Evolutionary conservation across 2,888 invertebrate species (phyloP).

Genomic region (Colletes collaris): DNA sequence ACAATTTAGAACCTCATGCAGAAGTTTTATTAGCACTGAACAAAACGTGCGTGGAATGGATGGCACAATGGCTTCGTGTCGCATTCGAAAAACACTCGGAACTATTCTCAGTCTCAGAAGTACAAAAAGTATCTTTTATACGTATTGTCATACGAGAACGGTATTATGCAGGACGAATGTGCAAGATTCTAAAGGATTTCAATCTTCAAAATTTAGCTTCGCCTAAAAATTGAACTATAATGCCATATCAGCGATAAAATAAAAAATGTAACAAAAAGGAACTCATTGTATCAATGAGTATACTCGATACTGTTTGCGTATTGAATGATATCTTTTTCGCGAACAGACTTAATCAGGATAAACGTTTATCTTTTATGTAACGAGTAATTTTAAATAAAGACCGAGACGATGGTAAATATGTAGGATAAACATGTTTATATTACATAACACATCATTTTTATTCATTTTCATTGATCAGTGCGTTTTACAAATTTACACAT

Average conservation of each 20-base stretch:
- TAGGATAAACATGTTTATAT: neutral
- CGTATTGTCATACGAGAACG: slow-evolving; percentile 69
- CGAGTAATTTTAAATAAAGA: slow-evolving; percentile 34
- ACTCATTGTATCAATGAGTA: slow-evolving; percentile 9
- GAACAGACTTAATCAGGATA: slow-evolving; percentile 1
- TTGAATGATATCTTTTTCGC: slow-evolving; percentile 20
- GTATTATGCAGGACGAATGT: slow-evolving; percentile 67
- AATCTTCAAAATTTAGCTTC: slow-evolving; percentile 65
- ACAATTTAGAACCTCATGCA: slow-evolving; percentile 86
- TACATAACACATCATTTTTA: slow-evolving; percentile 39
- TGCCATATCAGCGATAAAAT: neutral
- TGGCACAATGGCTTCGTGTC: slow-evolving; percentile 85
- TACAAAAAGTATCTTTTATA: slow-evolving; percentile 73
- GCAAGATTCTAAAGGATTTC: slow-evolving; percentile 71
- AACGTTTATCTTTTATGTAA: slow-evolving; percentile 28
- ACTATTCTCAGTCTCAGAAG: slow-evolving; percentile 59
- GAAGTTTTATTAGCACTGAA: slow-evolving; percentile 88
- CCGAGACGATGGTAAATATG: slow-evolving; percentile 1
- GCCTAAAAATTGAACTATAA: slow-evolving; percentile 82
- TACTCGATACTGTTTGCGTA: slow-evolving; percentile 27
- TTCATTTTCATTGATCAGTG: slow-evolving; percentile 20
- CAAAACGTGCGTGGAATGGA: slow-evolving; percentile 87
- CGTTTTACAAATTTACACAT: slow-evolving; percentile 36
- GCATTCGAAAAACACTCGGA: slow-evolving; percentile 82
- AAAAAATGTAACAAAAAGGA: slow-evolving; percentile 15